Base-by-base conservation (phyloP, 92 coral and sea anemone genomes). In the Palythoa grandis region DNA sequence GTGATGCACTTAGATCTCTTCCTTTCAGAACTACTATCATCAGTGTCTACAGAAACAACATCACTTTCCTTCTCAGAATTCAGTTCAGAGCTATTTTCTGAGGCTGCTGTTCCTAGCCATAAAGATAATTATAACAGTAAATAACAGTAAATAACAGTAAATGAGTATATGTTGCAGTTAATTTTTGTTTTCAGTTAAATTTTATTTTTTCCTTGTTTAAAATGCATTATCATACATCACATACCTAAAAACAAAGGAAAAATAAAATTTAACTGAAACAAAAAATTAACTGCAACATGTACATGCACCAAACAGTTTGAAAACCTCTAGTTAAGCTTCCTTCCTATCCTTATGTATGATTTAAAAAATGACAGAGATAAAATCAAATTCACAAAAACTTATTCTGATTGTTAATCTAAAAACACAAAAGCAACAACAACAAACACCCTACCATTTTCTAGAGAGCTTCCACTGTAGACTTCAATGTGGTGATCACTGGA, bases 401-500 rank as follows among this genome's bases (percentile, higher is more conserved):
- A 4, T 43, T 43, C 7, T 43, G 50, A 43, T 43, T 43, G 50
- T 43, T 43, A 43, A 43, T 43, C 50, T 43, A 43, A 54, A 69
- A 77, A 54, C 67, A 77, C 83, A 54, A 48, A 48, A 77, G 68
- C 83, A 54, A 37, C 83, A 54, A 77, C 50, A 43, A 43, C 50
- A 82, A 82, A 82, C 74, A 61, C 85, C 35, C 85, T 63, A 35
- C 85, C 85, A 82, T 82, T 82, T 82, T 82, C 85, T 37, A 65
- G 35, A 82, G 85, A 82, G 85, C 75, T 82, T 61, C n/a, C 56
- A 82, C 53, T 82, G 85, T 82, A 37, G 74, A 82, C 39, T 82
- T 82, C 85, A 82, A 75, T 82, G 72, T 63, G 37, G 75, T 54
- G 75, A 82, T 82, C 58, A 82, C 85, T 82, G 58, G 75, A 82